phyloP scores from a whole-genome alignment of 2,888 invertebrate genomes.

The Drosophila rellima region DNA sequence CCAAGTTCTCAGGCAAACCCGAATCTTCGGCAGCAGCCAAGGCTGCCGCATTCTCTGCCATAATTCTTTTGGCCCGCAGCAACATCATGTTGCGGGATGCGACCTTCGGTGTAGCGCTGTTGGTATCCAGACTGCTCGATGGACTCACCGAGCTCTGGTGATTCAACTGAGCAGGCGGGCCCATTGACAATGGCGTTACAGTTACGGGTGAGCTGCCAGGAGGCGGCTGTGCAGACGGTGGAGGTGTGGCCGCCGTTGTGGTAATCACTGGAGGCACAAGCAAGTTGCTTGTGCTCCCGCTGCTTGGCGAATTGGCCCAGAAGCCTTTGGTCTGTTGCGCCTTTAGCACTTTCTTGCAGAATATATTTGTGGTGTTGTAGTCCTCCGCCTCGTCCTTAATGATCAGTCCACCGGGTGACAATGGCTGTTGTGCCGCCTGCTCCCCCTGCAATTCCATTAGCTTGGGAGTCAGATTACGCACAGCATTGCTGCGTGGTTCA shows the following conservation, averaged over 20 bases:
- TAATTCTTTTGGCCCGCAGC: slow-evolving; percentile 86
- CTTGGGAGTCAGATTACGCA: slow-evolving; percentile 83
- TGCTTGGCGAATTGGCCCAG: slow-evolving; percentile 82
- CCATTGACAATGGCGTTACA: slow-evolving; percentile 84
- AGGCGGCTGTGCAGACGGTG: slow-evolving; percentile 46
- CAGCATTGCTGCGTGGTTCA: slow-evolving; percentile 72
- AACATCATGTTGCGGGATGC: slow-evolving; percentile 86
- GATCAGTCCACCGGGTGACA: slow-evolving; percentile 60
- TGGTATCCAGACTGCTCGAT: slow-evolving; percentile 67
- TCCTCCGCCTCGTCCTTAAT: slow-evolving; percentile 85
- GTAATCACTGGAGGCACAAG: slow-evolving; percentile 79
- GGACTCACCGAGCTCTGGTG: slow-evolving; percentile 76
- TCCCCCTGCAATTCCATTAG: slow-evolving; percentile 72
- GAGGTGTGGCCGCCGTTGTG: slow-evolving; percentile 75
- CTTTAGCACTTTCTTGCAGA: slow-evolving; percentile 85
- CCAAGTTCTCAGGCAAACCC: slow-evolving; percentile 84
- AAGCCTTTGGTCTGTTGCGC: slow-evolving; percentile 85
- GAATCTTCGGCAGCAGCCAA: slow-evolving; percentile 67
- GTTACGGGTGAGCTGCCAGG: slow-evolving; percentile 55
- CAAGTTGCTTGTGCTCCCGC: slow-evolving; percentile 56
- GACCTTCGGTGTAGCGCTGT: slow-evolving; percentile 83
- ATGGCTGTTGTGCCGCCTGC: slow-evolving; percentile 31
- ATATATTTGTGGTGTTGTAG: slow-evolving; percentile 83
- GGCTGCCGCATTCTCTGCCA: slow-evolving; percentile 74
- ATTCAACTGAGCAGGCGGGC: slow-evolving; percentile 85